Evolutionary conservation across 2,113 vertebrate genomes (phyloP).

Genomic region (Dunckerocampus dactyliophorus): DNA sequence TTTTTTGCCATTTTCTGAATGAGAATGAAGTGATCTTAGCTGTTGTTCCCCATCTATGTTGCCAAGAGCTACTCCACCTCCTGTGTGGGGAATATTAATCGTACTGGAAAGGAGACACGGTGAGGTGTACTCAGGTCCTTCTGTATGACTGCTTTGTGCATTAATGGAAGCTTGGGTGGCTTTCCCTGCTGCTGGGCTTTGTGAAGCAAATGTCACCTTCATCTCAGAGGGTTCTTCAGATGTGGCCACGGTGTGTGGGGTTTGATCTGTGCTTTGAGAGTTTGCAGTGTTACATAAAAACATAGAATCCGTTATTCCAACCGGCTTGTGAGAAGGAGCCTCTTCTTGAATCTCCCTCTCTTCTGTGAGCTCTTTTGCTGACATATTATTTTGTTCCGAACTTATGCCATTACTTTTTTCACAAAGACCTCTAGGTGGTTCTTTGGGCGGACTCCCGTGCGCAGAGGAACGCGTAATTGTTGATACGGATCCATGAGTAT

Average conservation of each 20-base stretch:
- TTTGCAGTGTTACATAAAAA: not conserved
- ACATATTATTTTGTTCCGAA: constrained; percentile 8
- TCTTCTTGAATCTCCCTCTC: constrained; percentile 12
- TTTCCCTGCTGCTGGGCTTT: constrained; percentile 7
- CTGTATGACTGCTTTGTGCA: not conserved
- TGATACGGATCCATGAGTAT: constrained; percentile 38
- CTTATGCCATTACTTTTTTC: constrained; percentile 12
- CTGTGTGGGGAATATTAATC: not conserved
- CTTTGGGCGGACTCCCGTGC: constrained; percentile 44
- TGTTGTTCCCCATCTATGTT: constrained; percentile 2
- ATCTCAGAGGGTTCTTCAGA: constrained; percentile 28
- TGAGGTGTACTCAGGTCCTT: not conserved
- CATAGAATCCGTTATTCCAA: constrained; percentile 3
- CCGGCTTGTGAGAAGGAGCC: not conserved
- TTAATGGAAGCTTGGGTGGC: constrained; percentile 1
- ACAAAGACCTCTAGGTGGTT: not conserved
- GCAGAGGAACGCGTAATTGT: constrained; percentile 54
- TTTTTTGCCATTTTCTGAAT: not conserved
- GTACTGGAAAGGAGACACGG: not conserved
- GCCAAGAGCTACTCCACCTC: not conserved
- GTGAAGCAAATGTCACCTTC: constrained; percentile 52
- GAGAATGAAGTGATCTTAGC: not conserved
- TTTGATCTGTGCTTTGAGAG: constrained; percentile 3
- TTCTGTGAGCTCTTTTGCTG: constrained; percentile 1
- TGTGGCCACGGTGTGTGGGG: not conserved